Conservation (phyloP, 1,140 invertebrate genomes). For the Apis florea region DNA sequence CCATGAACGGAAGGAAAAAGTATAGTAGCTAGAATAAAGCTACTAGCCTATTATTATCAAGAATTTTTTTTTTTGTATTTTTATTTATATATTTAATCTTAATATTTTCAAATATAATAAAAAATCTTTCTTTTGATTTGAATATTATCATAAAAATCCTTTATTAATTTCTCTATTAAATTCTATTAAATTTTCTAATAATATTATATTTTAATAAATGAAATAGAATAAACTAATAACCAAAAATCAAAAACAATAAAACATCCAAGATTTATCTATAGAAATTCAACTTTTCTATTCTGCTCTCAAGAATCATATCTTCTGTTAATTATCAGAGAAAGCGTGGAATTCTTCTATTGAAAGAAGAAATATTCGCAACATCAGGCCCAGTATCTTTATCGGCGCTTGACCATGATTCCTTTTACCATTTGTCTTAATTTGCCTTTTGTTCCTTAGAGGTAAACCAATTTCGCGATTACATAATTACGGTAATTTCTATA, state of each 20-base stretch:
- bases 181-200: no score
- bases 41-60: not conserved
- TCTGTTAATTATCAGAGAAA: not conserved
- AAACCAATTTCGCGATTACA: slow-evolving; percentile 25
- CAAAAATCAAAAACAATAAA: not conserved
- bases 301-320: not conserved
- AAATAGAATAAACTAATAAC: no score
- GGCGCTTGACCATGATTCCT: slow-evolving; percentile 11
- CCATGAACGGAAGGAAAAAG: not conserved
- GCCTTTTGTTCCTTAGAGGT: slow-evolving; percentile 10
- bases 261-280: not conserved
- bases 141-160: no score
- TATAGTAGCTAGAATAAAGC: not conserved
- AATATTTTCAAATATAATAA: no score
- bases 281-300: not conserved
- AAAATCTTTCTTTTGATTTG: no score
- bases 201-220: no score
- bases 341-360: not conserved
- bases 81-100: no score
- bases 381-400: not conserved
- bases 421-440: slow-evolving; percentile 34
- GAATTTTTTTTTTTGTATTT: not conserved
- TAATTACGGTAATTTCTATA: slow-evolving; percentile 25
- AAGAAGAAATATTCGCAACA: not conserved
- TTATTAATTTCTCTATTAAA: no score